phyloP scores from a whole-genome alignment of 1,140 invertebrate genomes.

The Caenorhabditis briggsae region DNA sequence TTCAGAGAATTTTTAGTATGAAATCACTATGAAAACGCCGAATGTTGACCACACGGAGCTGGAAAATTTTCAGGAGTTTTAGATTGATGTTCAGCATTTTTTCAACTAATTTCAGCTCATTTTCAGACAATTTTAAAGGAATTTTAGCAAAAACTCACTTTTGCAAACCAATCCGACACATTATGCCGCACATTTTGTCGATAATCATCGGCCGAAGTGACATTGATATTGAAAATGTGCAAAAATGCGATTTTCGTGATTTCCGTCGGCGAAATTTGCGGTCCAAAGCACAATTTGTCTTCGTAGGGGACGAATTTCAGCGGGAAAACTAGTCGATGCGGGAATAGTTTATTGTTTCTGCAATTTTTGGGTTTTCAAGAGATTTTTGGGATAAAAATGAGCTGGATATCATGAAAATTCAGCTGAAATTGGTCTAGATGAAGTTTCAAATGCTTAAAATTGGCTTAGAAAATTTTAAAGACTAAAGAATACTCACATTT shows the following conservation, averaged over 20 bases:
- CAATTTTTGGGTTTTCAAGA: no score
- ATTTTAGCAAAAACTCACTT: conserved; percentile 61
- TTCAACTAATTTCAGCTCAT: no score
- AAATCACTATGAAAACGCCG: no score
- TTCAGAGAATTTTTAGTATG: no score
- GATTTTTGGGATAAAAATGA: no score
- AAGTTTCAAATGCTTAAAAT: background rate
- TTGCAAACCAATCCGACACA: conserved; percentile 73
- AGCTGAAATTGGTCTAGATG: background rate
- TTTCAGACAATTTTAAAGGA: no score
- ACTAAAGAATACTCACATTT: conserved; percentile 45
- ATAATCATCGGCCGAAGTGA: conserved; percentile 65
- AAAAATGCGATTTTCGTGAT: conserved; percentile 70
- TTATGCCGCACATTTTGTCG: conserved; percentile 68
- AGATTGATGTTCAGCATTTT: no score
- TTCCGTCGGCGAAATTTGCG: conserved; percentile 40
- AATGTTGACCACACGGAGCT: no score
- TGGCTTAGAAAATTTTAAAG: background rate
- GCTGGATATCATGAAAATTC: background rate
- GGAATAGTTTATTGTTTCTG: conserved; percentile 57
- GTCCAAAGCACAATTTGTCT: conserved; percentile 56
- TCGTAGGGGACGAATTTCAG: conserved; percentile 69
- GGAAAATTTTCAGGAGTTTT: no score
- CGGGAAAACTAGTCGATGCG: conserved; percentile 61
- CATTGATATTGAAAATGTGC: conserved; percentile 72